Percentiles rank a stretch among this genome's conserved stretches.
phyloP scores from a whole-genome alignment of 2,888 invertebrate genomes.

The Iphiclides podalirius region DNA sequence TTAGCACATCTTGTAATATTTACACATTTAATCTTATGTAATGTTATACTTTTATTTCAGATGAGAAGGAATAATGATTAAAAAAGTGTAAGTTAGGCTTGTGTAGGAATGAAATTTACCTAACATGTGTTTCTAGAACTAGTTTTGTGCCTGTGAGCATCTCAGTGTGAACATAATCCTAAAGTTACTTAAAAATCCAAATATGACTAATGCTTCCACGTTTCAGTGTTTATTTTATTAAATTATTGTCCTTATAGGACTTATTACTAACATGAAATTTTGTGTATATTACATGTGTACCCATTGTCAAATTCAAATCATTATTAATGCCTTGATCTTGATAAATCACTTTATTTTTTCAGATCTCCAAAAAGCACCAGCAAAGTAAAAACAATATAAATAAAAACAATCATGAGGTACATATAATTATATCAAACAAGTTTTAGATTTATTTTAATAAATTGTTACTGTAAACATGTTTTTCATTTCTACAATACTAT shows the following conservation, averaged over 20 bases:
- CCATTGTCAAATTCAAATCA: no score
- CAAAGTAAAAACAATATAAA: slow-evolving; percentile 42
- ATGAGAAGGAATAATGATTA: slow-evolving; percentile 58
- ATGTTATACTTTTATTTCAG: slow-evolving; percentile 55
- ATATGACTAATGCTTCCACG: no score
- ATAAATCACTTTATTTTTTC: slow-evolving; percentile 43
- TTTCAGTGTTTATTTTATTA: no score
- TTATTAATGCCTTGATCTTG: no score
- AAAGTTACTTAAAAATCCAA: no score
- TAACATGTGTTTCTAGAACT: slow-evolving; percentile 14
- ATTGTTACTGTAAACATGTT: slow-evolving; percentile 19
- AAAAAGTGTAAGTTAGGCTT: slow-evolving; percentile 51
- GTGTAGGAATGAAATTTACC: slow-evolving; percentile 21
- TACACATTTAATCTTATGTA: no score
- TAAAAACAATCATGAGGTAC: slow-evolving; percentile 46
- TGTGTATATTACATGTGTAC: no score
- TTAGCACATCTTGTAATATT: background rate
- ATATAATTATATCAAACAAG: slow-evolving; percentile 41
- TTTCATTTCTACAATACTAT: slow-evolving; percentile 9
- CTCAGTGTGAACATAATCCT: background rate
- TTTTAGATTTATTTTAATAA: slow-evolving; percentile 25
- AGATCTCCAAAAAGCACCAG: slow-evolving; percentile 49
- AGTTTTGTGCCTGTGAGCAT: background rate
- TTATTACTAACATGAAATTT: no score
- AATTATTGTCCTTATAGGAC: no score